Evolutionary conservation across 1,140 invertebrate species (phyloP).

Genomic region (Drosophila malerkotliana): DNA sequence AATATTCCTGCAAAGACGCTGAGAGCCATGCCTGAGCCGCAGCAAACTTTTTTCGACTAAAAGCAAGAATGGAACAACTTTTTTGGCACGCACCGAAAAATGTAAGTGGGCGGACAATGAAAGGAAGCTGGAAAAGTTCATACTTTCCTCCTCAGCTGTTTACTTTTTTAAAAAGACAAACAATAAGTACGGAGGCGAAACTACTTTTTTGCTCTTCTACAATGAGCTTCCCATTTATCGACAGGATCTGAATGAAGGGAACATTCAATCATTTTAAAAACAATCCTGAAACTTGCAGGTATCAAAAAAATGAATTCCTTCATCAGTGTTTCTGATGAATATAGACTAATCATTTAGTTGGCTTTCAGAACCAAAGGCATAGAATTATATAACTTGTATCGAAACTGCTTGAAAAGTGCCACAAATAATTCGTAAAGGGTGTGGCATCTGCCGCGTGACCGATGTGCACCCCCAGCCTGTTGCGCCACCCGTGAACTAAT

Average conservation of each 20-base stretch:
- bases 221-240: background rate
- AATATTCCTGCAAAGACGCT: constrained; percentile 33
- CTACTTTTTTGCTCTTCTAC: background rate
- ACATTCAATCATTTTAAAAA: background rate
- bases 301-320: too few species aligned
- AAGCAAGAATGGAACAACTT: constrained; percentile 32
- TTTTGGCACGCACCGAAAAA: constrained; percentile 53
- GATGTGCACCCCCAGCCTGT: constrained; percentile 32
- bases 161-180: constrained; percentile 15
- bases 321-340: too few species aligned
- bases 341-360: too few species aligned
- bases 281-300: too few species aligned
- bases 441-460: background rate
- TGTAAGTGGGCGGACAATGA: constrained; percentile 27
- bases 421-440: background rate
- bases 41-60: constrained; percentile 47
- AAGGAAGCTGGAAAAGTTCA: constrained; percentile 45
- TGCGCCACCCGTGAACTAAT: constrained; percentile 61
- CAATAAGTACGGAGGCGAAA: background rate
- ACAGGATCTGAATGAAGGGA: background rate
- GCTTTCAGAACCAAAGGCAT: too few species aligned
- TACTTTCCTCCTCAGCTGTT: constrained; percentile 46
- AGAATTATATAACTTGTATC: background rate
- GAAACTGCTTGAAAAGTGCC: background rate
- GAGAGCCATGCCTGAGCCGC: constrained; percentile 44